Evolutionary conservation across 2,888 invertebrate species (phyloP), one percentile per base, ranked within the genome.

Genomic region (Acanthosoma haemorrhoidale): DNA sequence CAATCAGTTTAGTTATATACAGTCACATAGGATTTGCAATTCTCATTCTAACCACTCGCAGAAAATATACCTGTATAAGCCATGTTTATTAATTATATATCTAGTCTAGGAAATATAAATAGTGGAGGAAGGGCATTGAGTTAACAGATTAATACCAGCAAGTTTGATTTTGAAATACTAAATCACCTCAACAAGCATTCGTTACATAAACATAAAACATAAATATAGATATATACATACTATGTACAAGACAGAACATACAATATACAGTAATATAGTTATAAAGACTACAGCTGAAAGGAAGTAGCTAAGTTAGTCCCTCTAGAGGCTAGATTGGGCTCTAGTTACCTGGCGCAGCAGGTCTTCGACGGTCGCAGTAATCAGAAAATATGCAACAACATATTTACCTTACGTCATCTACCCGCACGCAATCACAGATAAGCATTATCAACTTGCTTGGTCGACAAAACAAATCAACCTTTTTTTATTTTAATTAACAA

Each of bases 371-470:
- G n/a, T 51, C 29, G 51, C n/a, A 25, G 29, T 51, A 51, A 51
- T 21, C 21, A 51, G 51, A 21, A 51, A 51, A 51, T 51, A 51
- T 51, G 51, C 51, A 4, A 25, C 5, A 18, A 25, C 51, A 51
- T 51, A 51, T 51, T n/a, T 51, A 16, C 29, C 51, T 51, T 51
- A 51, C 51, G 29, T 25, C 21, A 51, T 21, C 25, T 25, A 25
- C 1, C 11, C 25, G 2, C 4, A n/a, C 25, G 29, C 29, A 41
- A 64, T 64, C 64, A 64, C 64, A 64, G 64, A 38, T 38, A 64
- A 64, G 64, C 64, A 64, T 41, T 41, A 64, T 31, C 41, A 41
- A 39, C 64, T 41, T 39, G 64, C 64, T 64, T n/a, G n/a, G n/a
- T n/a, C n/a, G 29, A 51, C 29, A 25, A 25, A 51, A 51, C 51